Evolutionary conservation across 2,797 vertebrate genomes (phyloP).

Genomic region (Cyprinella venusta): DNA sequence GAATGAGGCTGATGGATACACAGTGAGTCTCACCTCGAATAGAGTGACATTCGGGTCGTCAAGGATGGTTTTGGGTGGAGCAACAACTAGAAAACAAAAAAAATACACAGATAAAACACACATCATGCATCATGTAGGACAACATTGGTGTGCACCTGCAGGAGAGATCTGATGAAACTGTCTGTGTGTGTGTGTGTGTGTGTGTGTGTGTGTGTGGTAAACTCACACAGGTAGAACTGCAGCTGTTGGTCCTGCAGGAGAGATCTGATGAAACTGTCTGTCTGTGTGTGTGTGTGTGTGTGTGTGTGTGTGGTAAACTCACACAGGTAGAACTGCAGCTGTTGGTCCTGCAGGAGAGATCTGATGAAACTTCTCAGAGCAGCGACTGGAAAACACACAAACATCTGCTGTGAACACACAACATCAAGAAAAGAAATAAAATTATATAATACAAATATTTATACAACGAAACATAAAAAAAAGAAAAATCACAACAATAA

Average conservation of each 20-base stretch:
- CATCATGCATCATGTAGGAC: background rate
- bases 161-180: too few species aligned
- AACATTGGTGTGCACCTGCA: background rate
- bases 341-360: constrained; percentile 84
- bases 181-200: too few species aligned
- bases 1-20: background rate
- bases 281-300: background rate
- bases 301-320: background rate
- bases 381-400: constrained; percentile 76
- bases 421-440: background rate
- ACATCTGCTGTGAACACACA: background rate
- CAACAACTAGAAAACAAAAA: constrained; percentile 71
- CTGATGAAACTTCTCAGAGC: constrained; percentile 85
- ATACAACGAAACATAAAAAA: background rate
- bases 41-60: constrained; percentile 72
- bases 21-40: constrained; percentile 73
- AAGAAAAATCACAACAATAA: background rate
- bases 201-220: background rate
- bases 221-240: constrained; percentile 85
- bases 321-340: constrained; percentile 88
- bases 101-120: background rate
- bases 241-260: constrained; percentile 86
- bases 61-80: constrained; percentile 78
- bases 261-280: too few species aligned
- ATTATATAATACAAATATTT: background rate